Percentiles rank a stretch among this genome's conserved stretches.
Conservation (phyloP, 1,140 invertebrate genomes). For the Meloidogyne hapla region DNA sequence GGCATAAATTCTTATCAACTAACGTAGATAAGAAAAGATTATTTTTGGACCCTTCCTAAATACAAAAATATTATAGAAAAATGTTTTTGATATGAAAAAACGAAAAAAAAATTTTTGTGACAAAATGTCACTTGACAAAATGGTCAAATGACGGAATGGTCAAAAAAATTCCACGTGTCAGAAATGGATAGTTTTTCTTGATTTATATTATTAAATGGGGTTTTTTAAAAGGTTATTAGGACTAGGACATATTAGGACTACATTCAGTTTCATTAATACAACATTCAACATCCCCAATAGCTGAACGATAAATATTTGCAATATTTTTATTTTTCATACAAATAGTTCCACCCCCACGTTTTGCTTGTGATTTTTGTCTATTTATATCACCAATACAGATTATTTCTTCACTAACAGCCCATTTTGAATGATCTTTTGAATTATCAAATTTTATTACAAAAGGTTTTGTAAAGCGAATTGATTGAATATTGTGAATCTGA, state of each 20-base stretch:
- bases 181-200: too few species aligned
- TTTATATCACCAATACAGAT: constrained; percentile 89
- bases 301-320: constrained; percentile 68
- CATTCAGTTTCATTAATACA: constrained; percentile 39
- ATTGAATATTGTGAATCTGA: constrained; percentile 61
- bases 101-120: too few species aligned
- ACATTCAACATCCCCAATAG: constrained; percentile 52
- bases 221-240: too few species aligned
- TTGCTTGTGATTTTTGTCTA: constrained; percentile 71
- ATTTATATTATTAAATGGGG: too few species aligned
- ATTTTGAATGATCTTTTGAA: constrained; percentile 84
- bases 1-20: too few species aligned
- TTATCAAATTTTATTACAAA: constrained; percentile 70
- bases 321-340: constrained; percentile 71
- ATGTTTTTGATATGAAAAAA: too few species aligned
- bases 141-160: too few species aligned
- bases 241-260: background rate
- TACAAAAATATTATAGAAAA: too few species aligned
- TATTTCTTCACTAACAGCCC: constrained; percentile 73
- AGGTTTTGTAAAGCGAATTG: constrained; percentile 35
- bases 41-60: too few species aligned
- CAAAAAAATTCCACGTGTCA: too few species aligned
- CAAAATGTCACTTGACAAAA: too few species aligned
- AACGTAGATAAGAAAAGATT: too few species aligned
- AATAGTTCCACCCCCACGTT: constrained; percentile 70